A percentile compares a stretch with the other conserved stretches of the same genome.
These are phyloP conservation scores for Autographa pulchrina DNA, from an alignment of 2,888 invertebrate species.

Conservation along the genomic window DNA sequence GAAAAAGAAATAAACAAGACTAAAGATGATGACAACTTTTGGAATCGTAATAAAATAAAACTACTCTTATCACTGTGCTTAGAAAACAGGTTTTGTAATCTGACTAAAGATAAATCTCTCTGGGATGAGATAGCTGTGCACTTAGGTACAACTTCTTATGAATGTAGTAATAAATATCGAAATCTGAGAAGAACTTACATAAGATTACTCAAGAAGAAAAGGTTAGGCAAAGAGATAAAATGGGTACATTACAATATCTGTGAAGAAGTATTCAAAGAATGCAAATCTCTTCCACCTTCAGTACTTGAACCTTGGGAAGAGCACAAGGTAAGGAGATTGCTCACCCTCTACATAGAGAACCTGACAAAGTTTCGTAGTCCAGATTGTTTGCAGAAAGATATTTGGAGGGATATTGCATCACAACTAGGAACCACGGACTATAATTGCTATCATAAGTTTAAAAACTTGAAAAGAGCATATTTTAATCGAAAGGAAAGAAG, in stretches of 20 bases:
- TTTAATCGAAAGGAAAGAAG: constrained; percentile 78
- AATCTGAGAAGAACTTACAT: constrained; percentile 81
- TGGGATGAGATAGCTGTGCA: constrained; percentile 77
- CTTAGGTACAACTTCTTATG: constrained; percentile 75
- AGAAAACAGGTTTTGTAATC: constrained; percentile 71
- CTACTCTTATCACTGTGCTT: constrained; percentile 77
- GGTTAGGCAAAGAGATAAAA: constrained; percentile 80
- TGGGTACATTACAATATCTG: constrained; percentile 82
- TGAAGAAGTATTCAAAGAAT: constrained; percentile 83
- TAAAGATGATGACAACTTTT: constrained; percentile 76
- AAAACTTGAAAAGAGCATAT: constrained; percentile 83
- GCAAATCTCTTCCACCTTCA: constrained; percentile 73
- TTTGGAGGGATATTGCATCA: constrained; percentile 83
- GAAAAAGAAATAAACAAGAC: constrained; percentile 60
- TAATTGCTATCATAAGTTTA: constrained; percentile 85
- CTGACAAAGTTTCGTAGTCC: constrained; percentile 74
- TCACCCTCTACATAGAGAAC: constrained; percentile 81
- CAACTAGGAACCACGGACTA: constrained; percentile 79
- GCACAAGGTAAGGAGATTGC: constrained; percentile 74
- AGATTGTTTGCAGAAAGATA: constrained; percentile 78
- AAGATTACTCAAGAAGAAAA: constrained; percentile 81
- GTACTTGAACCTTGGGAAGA: constrained; percentile 82
- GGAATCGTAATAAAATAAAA: constrained; percentile 81
- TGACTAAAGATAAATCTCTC: constrained; percentile 70
- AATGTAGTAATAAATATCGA: constrained; percentile 81